Percentiles rank a stretch among this genome's conserved stretches.
Evolutionary conservation across 2,113 vertebrate genomes (phyloP).

Genomic region (Rhinoderma darwinii): DNA sequence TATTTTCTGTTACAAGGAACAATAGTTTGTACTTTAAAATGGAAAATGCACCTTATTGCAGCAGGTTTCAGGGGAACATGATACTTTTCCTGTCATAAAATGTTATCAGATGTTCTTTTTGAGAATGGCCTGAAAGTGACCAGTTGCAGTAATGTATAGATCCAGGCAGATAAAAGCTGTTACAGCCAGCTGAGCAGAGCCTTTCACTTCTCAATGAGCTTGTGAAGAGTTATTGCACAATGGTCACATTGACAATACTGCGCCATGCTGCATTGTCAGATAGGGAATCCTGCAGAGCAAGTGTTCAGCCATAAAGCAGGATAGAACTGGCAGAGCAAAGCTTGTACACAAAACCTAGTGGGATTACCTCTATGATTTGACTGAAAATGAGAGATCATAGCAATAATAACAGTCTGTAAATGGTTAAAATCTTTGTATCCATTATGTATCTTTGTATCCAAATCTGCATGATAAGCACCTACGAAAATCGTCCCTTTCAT

Average conservation of each 20-base stretch:
- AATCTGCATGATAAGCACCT: no score
- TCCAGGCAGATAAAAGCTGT: conserved; percentile 27
- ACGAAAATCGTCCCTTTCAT: no score
- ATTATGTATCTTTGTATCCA: no score
- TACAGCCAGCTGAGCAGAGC: conserved; percentile 13
- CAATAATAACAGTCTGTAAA: background rate
- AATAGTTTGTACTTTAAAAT: background rate
- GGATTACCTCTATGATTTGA: background rate
- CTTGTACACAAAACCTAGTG: background rate
- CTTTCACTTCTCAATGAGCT: background rate
- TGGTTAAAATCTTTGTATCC: background rate
- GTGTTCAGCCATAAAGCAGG: background rate
- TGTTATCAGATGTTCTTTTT: conserved; percentile 38
- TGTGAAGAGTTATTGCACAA: conserved; percentile 8
- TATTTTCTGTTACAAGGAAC: background rate
- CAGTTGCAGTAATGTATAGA: conserved; percentile 19
- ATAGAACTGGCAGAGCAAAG: background rate
- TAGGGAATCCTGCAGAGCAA: background rate
- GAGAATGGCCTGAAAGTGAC: conserved; percentile 6
- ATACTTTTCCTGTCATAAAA: background rate
- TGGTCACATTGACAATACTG: background rate
- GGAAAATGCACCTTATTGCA: background rate
- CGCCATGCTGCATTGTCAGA: background rate
- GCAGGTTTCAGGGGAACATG: background rate
- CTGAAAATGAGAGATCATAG: background rate